A percentile compares a stretch with the other conserved stretches of the same genome.
These are phyloP conservation scores for Gyrodactylus bullatarudis DNA, from an alignment of 1,140 invertebrate genomes.

Conservation along the genomic window DNA sequence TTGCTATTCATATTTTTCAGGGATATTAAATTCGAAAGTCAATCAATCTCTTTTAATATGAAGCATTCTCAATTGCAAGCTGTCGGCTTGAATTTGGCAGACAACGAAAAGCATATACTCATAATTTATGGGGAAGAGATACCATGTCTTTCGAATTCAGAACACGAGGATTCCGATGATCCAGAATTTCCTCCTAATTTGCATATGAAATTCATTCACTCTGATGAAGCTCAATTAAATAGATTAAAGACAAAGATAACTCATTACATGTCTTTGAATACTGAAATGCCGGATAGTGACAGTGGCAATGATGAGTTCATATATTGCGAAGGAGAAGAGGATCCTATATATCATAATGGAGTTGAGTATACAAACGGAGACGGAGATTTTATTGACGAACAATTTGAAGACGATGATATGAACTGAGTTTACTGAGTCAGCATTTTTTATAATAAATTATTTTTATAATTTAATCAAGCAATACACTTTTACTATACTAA, in stretches of 20 bases:
- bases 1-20: not conserved
- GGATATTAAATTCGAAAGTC: not conserved
- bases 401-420: not conserved
- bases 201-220: not conserved
- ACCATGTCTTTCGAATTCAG: not conserved
- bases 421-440: too few relatives aligned
- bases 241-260: not conserved
- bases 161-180: not conserved
- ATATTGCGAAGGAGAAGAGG: not conserved
- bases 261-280: not conserved
- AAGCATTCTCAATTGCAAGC: not conserved
- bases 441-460: too few relatives aligned
- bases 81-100: not conserved
- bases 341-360: not conserved
- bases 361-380: not conserved
- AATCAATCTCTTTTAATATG: not conserved
- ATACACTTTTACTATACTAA: too few relatives aligned
- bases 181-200: not conserved
- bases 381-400: not conserved
- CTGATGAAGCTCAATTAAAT: not conserved
- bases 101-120: not conserved
- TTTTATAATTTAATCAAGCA: too few relatives aligned
- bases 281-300: not conserved
- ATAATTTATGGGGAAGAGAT: not conserved
- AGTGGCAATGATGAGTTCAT: not conserved